phyloP scores from a whole-genome alignment of 2,797 vertebrate genomes.

The Sebastes diploproa region DNA sequence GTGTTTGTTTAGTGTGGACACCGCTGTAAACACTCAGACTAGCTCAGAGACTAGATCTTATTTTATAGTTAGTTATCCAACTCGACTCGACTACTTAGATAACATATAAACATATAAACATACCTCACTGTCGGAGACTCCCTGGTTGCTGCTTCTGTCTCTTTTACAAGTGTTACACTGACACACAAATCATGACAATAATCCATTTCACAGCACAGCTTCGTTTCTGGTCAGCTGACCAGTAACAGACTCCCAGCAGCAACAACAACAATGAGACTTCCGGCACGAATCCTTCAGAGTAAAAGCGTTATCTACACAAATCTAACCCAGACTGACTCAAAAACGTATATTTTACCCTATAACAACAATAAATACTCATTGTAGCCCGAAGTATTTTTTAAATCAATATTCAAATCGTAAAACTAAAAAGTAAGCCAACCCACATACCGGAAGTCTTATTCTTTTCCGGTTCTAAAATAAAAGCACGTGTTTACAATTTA shows the following conservation, averaged over 20 bases:
- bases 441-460: background rate
- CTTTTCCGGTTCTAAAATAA: background rate
- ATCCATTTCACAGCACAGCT: slow-evolving; percentile 22
- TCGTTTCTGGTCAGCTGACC: slow-evolving; percentile 51
- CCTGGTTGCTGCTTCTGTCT: background rate
- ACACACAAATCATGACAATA: background rate
- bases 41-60: background rate
- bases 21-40: background rate
- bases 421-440: background rate
- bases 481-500: background rate
- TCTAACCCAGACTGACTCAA: background rate
- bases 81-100: background rate
- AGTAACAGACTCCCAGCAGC: fast-evolving
- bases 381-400: fast-evolving
- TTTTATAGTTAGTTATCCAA: background rate
- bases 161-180: background rate
- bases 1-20: background rate
- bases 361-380: fast-evolving
- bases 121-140: slow-evolving; percentile 21
- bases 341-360: background rate
- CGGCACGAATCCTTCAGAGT: background rate
- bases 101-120: background rate
- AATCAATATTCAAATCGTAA: background rate
- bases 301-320: background rate
- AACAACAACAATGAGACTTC: background rate